Percentiles rank a stretch among this genome's conserved stretches.
Evolutionary conservation across 1,140 invertebrate species (phyloP).

Genomic region (Yoshiicerus persimilis): DNA sequence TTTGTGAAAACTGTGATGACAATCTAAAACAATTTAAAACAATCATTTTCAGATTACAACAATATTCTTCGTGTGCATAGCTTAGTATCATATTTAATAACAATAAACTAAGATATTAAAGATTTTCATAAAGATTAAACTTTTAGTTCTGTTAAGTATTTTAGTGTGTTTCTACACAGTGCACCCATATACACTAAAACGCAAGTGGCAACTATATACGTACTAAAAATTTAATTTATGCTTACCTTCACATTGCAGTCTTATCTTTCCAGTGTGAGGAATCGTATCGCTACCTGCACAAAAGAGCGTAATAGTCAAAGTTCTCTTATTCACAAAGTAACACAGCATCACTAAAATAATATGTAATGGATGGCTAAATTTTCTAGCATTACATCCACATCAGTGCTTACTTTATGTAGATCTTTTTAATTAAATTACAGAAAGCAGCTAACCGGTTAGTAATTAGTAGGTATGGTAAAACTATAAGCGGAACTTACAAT

Average conservation of each 20-base stretch:
- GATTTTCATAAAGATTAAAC: neutral
- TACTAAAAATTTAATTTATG: neutral
- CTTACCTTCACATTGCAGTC: slow-evolving; percentile 43
- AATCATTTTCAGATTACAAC: too few species aligned
- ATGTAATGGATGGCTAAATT: neutral
- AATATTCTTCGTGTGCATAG: too few species aligned
- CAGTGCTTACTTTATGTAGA: neutral
- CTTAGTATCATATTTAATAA: too few species aligned
- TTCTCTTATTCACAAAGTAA: neutral
- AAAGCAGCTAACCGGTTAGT: neutral
- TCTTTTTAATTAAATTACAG: neutral
- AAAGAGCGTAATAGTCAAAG: neutral
- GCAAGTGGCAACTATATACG: too few species aligned
- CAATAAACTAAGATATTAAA: too few species aligned
- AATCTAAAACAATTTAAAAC: slow-evolving; percentile 26
- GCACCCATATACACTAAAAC: too few species aligned
- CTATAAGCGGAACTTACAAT: slow-evolving; percentile 36
- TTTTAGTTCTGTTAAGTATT: neutral
- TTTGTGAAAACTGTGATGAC: slow-evolving; percentile 42
- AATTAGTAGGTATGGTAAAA: neutral
- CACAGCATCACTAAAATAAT: neutral
- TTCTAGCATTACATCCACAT: neutral
- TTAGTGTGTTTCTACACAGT: too few species aligned
- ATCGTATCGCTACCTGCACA: slow-evolving; percentile 37
- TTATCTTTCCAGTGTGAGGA: slow-evolving; percentile 24